Evolutionary conservation across 2,797 vertebrate genomes (phyloP).

Genomic region (Ctenosaura bakeri): DNA sequence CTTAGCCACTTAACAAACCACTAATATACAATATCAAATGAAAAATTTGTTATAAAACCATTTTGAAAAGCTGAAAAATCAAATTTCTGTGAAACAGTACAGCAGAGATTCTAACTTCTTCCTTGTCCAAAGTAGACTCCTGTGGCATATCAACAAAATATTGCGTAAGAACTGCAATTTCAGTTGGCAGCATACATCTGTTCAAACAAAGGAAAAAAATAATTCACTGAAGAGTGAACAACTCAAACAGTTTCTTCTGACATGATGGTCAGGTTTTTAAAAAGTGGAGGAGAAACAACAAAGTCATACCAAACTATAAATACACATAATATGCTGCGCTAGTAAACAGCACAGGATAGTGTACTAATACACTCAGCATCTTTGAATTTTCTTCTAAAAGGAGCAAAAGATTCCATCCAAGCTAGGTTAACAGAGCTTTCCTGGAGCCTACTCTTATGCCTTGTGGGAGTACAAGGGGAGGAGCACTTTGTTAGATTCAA

Average conservation of each 20-base stretch:
- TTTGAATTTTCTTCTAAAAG: conserved; percentile 62
- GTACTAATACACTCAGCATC: background rate
- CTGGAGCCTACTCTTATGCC: conserved; percentile 56
- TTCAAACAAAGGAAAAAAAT: background rate
- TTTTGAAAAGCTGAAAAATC: conserved; percentile 11
- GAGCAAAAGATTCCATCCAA: conserved; percentile 32
- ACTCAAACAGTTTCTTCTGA: background rate
- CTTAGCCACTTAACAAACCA: background rate
- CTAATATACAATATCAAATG: background rate
- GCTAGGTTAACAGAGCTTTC: conserved; percentile 59
- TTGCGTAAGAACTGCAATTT: background rate
- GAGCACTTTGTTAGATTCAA: conserved; percentile 64
- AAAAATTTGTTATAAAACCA: background rate
- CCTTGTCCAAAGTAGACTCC: conserved; percentile 6
- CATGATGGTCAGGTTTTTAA: background rate
- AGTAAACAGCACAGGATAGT: conserved; percentile 30
- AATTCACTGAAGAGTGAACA: conserved; percentile 46
- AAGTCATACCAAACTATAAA: conserved; percentile 42
- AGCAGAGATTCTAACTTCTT: background rate
- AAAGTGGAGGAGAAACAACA: conserved; percentile 50
- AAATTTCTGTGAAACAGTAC: conserved; percentile 8
- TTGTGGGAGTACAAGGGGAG: conserved; percentile 46
- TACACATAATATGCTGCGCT: conserved; percentile 28
- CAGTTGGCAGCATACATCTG: conserved; percentile 26
- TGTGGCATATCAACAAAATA: background rate